Evolutionary conservation across 2,113 vertebrate genomes (phyloP).

Genomic region (Propithecus coquereli): DNA sequence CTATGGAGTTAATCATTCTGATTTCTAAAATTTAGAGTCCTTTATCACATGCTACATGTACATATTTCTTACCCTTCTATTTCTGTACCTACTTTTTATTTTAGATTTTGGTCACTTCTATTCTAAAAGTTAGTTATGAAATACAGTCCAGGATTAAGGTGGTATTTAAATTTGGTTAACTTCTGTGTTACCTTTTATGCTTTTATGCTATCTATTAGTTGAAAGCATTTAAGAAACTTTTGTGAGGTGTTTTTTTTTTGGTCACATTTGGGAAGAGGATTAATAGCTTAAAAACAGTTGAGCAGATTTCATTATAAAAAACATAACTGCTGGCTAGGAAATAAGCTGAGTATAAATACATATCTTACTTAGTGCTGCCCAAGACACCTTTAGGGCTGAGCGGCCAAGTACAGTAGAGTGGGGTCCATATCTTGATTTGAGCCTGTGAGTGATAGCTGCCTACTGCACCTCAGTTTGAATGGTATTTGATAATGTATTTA

Average conservation of each 20-base stretch:
- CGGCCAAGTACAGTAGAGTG: not conserved
- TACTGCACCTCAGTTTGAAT: not conserved
- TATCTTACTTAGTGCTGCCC: not conserved
- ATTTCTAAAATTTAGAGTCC: slow-evolving; percentile 8
- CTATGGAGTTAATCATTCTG: not conserved
- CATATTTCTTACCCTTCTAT: not conserved
- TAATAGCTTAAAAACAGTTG: not conserved
- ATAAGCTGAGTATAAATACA: not conserved
- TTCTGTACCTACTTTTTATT: not conserved
- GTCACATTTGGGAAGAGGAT: not conserved
- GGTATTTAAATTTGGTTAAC: slow-evolving; percentile 14
- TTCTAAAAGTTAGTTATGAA: slow-evolving; percentile 25
- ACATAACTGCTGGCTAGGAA: not conserved
- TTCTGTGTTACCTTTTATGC: not conserved
- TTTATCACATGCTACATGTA: not conserved
- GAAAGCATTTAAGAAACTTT: not conserved
- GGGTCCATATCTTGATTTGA: not conserved
- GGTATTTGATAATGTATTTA: not conserved
- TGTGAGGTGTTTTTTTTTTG: not conserved
- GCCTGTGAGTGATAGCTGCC: not conserved
- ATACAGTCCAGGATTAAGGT: not conserved
- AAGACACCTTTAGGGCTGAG: not conserved
- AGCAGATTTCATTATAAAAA: slow-evolving; percentile 1
- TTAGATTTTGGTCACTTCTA: not conserved
- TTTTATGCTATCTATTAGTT: not conserved